A percentile compares a stretch with the other conserved stretches of the same genome.
These are phyloP conservation scores for Macroramphosus scolopax DNA, from an alignment of 2,797 vertebrate species.

Conservation along the genomic window DNA sequence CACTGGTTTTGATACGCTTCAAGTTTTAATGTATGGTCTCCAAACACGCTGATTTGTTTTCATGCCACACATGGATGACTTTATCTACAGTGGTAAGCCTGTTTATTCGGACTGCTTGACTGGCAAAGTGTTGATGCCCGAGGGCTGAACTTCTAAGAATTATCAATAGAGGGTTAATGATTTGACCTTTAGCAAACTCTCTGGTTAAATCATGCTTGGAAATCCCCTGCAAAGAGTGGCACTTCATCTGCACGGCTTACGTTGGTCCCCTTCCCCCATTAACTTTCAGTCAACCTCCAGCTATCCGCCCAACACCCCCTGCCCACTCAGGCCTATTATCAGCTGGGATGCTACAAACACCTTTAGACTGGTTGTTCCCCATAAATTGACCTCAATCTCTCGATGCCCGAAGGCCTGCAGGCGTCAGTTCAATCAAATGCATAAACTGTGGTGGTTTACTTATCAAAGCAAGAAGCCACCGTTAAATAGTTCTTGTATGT, in stretches of 20 bases:
- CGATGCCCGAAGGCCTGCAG: slow-evolving; percentile 38
- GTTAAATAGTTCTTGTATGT: too few species aligned
- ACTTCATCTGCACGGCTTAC: slow-evolving; percentile 55
- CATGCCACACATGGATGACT: slow-evolving; percentile 39
- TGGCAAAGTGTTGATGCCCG: slow-evolving; percentile 55
- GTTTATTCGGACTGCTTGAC: slow-evolving; percentile 51
- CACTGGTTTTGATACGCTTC: slow-evolving; percentile 5
- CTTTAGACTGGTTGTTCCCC: slow-evolving; percentile 38
- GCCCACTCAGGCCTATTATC: slow-evolving; percentile 41
- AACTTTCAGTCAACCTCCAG: slow-evolving; percentile 49
- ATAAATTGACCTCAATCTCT: slow-evolving; percentile 47
- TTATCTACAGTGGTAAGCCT: slow-evolving; percentile 30
- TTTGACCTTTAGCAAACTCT: slow-evolving; percentile 60
- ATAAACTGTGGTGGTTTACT: slow-evolving; percentile 26
- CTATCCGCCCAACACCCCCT: slow-evolving; percentile 25
- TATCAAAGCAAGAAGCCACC: slow-evolving; percentile 21
- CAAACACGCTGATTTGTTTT: slow-evolving; percentile 44
- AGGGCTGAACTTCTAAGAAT: slow-evolving; percentile 41
- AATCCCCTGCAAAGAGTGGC: slow-evolving; percentile 54
- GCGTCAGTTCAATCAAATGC: slow-evolving; percentile 44
- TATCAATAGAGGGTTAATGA: slow-evolving; percentile 75
- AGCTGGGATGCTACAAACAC: slow-evolving; percentile 48
- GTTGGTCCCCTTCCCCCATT: slow-evolving; percentile 40
- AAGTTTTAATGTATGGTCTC: too few species aligned
- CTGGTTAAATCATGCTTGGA: slow-evolving; percentile 53